Percentiles rank a stretch among this genome's conserved stretches.
These are phyloP conservation scores for Podarcis cretensis DNA, from an alignment of 2,113 vertebrate species.

Conservation along the genomic window DNA sequence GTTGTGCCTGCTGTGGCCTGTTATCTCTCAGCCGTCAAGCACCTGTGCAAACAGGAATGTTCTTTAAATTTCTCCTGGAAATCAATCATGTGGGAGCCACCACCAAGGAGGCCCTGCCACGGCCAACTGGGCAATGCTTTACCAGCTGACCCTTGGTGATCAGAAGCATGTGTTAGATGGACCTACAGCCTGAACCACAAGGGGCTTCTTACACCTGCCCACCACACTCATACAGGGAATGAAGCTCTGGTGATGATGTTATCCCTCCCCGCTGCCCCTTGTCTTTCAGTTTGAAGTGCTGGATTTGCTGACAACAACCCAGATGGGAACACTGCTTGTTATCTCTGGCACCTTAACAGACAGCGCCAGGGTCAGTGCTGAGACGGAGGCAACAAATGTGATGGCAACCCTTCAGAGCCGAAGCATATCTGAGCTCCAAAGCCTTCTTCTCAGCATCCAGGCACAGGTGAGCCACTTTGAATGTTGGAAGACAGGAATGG, in stretches of 20 bases:
- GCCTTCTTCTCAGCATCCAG: slow-evolving; percentile 22
- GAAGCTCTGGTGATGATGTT: neutral
- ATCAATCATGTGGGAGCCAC: too few species aligned
- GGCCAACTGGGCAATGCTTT: too few species aligned
- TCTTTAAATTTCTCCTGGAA: too few species aligned
- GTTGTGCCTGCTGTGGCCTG: too few species aligned
- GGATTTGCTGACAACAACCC: slow-evolving; percentile 30
- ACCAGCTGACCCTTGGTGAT: too few species aligned
- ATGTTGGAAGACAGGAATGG: too few species aligned
- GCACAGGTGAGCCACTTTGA: slow-evolving; percentile 22
- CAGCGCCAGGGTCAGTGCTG: neutral
- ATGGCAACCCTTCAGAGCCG: neutral
- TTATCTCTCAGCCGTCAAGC: too few species aligned
- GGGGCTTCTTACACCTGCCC: neutral
- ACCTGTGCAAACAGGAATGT: too few species aligned
- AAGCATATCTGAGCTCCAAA: neutral
- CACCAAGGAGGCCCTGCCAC: too few species aligned
- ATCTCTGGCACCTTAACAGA: slow-evolving; percentile 4
- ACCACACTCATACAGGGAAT: too few species aligned
- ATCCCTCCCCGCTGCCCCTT: neutral
- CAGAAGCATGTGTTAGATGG: too few species aligned
- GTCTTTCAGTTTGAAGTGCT: slow-evolving; percentile 37
- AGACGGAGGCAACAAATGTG: neutral
- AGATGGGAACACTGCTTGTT: slow-evolving; percentile 34
- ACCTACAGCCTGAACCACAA: too few species aligned